These are phyloP conservation scores for Plebejus melissa DNA, from an alignment of 2,888 invertebrate species.

Conservation along the genomic window DNA sequence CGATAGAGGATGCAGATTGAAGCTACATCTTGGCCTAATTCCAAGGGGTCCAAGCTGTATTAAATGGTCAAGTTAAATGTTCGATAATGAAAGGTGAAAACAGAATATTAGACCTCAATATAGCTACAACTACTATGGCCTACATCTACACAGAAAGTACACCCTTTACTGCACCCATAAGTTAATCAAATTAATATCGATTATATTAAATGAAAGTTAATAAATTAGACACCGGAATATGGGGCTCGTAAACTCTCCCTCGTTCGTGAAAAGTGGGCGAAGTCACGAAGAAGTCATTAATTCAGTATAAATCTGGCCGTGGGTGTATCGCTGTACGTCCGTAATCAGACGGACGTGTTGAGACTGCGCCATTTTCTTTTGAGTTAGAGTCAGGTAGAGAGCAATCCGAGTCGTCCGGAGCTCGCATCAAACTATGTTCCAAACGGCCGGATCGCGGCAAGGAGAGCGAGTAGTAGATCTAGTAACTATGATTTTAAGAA, in stretches of 20 bases:
- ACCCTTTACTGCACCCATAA: neutral
- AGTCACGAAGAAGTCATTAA: constrained; percentile 71
- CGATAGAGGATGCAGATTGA: too few species aligned
- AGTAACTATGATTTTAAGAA: too few species aligned
- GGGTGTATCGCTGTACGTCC: constrained; percentile 38
- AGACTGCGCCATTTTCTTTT: constrained; percentile 41
- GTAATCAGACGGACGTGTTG: constrained; percentile 57
- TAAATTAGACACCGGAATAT: constrained; percentile 48
- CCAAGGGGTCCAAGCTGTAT: too few species aligned
- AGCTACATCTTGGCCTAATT: too few species aligned
- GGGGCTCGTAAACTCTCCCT: constrained; percentile 62
- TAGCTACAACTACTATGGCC: neutral
- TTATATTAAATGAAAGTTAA: constrained; percentile 42
- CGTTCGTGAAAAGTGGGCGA: constrained; percentile 61
- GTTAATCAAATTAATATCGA: constrained; percentile 9
- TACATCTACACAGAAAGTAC: neutral
- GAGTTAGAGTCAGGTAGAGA: neutral
- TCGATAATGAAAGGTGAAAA: too few species aligned
- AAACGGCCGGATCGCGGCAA: too few species aligned
- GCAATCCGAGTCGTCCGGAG: neutral
- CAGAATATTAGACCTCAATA: too few species aligned
- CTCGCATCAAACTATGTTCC: neutral
- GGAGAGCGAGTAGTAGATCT: too few species aligned
- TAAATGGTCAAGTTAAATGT: too few species aligned
- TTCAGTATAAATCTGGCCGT: constrained; percentile 48